A percentile compares a stretch with the other conserved stretches of the same genome.
Conservation (phyloP, 2,113 vertebrate species). For the Lanius collurio region DNA sequence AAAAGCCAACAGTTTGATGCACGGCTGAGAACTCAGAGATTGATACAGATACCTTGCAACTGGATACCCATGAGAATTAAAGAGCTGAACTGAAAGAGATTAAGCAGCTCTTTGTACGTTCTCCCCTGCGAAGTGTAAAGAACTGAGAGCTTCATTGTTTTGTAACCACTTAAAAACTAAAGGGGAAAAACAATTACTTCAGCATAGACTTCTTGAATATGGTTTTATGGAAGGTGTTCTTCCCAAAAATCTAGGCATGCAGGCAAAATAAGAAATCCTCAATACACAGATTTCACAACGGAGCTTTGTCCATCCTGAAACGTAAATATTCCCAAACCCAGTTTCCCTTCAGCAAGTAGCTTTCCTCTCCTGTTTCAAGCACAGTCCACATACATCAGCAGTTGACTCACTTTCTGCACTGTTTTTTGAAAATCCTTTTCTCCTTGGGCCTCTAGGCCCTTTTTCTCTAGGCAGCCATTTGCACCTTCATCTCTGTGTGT, state of each 20-base stretch:
- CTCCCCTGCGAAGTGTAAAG: constrained; percentile 17
- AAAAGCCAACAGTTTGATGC: not conserved
- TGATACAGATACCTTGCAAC: constrained; percentile 39
- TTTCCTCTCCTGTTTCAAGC: not conserved
- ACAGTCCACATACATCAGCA: not conserved
- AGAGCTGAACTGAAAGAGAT: constrained; percentile 1
- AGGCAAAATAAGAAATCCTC: not conserved
- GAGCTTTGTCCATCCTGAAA: not conserved
- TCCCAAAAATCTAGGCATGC: not conserved
- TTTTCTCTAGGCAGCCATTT: not conserved
- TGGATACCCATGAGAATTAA: constrained; percentile 53
- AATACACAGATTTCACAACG: not conserved
- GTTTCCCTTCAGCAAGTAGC: not conserved
- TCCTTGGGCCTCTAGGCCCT: not conserved
- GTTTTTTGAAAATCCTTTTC: not conserved
- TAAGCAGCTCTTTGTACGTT: constrained; percentile 15
- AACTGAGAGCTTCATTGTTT: constrained; percentile 29
- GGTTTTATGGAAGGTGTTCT: not conserved
- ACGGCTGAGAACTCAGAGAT: not conserved
- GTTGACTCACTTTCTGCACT: not conserved
- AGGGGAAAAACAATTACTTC: not conserved
- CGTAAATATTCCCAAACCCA: not conserved
- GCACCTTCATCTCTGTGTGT: not conserved
- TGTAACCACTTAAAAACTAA: not conserved
- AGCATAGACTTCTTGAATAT: not conserved